phyloP scores from a whole-genome alignment of 35 echinoderm and acorn worm genomes.

The Anneissia japonica region DNA sequence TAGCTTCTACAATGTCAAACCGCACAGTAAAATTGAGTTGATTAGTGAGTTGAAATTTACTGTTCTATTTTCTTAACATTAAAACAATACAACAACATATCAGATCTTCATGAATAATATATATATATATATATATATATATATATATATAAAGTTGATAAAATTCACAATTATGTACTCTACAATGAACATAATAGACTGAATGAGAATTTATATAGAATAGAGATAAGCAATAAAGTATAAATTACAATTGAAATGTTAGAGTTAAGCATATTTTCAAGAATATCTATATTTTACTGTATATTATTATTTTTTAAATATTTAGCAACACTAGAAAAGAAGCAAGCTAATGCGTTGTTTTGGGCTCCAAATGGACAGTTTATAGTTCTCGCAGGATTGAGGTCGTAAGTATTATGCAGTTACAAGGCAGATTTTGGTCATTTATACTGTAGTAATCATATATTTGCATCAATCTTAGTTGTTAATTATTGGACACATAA shows the following conservation, averaged over 20 bases:
- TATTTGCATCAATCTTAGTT: no score
- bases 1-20: slow-evolving; percentile 94
- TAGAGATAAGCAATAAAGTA: no score
- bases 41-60: slow-evolving; percentile 93
- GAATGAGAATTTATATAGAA: no score
- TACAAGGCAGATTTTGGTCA: neutral
- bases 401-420: slow-evolving; percentile 41
- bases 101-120: neutral
- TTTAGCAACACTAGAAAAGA: slow-evolving; percentile 75
- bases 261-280: no score
- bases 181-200: no score
- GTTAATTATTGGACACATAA: no score
- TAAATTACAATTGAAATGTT: no score
- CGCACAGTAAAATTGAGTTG: slow-evolving; percentile 82
- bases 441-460: neutral
- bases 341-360: slow-evolving; percentile 72
- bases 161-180: no score
- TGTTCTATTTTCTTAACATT: neutral
- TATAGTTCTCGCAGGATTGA: slow-evolving; percentile 79
- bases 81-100: neutral
- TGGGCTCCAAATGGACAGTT: slow-evolving; percentile 93
- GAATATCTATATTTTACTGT: no score
- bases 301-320: slow-evolving; percentile 12
- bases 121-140: no score
- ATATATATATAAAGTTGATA: no score